Percentiles rank a stretch among this genome's conserved stretches.
Conservation (phyloP, 2,113 vertebrate species). For the Melanerpes aurifrons region DNA sequence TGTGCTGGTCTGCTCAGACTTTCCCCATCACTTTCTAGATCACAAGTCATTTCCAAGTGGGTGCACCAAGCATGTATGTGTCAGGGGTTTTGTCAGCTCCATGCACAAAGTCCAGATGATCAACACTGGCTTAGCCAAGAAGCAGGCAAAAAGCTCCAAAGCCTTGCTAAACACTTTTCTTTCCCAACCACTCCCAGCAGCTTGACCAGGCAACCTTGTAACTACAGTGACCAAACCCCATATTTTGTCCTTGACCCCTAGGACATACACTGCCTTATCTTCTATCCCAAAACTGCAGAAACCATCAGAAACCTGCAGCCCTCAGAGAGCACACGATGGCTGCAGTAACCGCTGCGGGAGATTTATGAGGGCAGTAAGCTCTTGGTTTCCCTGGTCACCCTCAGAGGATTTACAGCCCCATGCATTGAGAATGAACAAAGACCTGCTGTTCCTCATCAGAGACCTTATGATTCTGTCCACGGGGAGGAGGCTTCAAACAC, state of each 20-base stretch:
- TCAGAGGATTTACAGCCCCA: constrained; percentile 24
- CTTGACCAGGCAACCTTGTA: not conserved
- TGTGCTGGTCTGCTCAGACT: not conserved
- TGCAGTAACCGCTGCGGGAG: not conserved
- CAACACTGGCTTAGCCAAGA: not conserved
- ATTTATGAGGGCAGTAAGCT: constrained; percentile 39
- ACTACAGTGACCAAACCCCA: not conserved
- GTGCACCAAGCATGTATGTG: not conserved
- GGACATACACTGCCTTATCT: not conserved
- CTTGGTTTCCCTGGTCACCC: constrained; percentile 55
- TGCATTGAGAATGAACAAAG: constrained; percentile 44
- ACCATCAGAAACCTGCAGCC: not conserved
- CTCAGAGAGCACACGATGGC: not conserved
- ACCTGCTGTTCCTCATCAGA: constrained; percentile 58
- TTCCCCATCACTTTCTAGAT: not conserved
- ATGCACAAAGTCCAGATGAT: not conserved
- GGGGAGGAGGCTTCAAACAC: constrained; percentile 26
- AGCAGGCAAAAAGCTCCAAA: not conserved
- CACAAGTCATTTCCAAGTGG: not conserved
- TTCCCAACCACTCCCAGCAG: not conserved
- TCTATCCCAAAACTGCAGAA: not conserved
- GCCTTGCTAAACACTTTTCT: not conserved
- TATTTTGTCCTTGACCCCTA: not conserved
- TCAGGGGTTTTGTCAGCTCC: not conserved
- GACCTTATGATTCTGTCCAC: not conserved